Evolutionary conservation across 2,888 invertebrate genomes (phyloP), one percentile per base, ranked within the genome.

Genomic region (Chydorus sphaericus): DNA sequence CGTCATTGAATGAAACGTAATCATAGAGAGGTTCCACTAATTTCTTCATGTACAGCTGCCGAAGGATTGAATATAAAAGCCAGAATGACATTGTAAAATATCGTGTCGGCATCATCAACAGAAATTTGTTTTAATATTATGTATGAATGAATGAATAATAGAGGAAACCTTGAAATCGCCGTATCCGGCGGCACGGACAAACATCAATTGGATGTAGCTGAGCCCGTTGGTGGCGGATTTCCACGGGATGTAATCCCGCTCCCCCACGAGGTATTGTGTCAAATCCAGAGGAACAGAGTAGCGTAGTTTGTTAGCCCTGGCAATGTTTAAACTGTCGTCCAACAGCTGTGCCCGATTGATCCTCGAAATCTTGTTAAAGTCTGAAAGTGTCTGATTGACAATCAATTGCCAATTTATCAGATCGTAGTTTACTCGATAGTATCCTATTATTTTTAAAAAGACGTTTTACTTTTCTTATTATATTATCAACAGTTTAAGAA

Each of bases 221-320:
- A 92, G 74, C 20, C 82, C 82, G 1, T 76, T 78, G 10, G 89
- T 72, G 0, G 88, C 88, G 1, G 89, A 77, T 66, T 82, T 82
- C 92, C 91, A 93, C 0, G 92, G 91, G 2, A 90, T 79, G 66
- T 84, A 89, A 62, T 88, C 86, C 14, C 77, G 76, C 69, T 88
- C 87, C 60, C 84, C 79, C 1, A 70, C 71, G 62, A 94, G 73
- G 67, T 92, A 93, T 53, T 78, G 78, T 0, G 86, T 84, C 2
- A 92, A 74, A 62, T 88, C 83, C 60, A 93, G 71, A 0, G 90
- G 86, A 2, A 80, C 77, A 11, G 76, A 73, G 63, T 90, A 90
- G 63, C 68, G 63, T 33, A 89, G 67, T 54, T 75, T 62, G 1
- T 85, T 85, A 30, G 83, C 81, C 14, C 83, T 72, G 0, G 89